Base-by-base conservation (phyloP, 1,140 invertebrate genomes). In the Eriocheir sinensis region DNA sequence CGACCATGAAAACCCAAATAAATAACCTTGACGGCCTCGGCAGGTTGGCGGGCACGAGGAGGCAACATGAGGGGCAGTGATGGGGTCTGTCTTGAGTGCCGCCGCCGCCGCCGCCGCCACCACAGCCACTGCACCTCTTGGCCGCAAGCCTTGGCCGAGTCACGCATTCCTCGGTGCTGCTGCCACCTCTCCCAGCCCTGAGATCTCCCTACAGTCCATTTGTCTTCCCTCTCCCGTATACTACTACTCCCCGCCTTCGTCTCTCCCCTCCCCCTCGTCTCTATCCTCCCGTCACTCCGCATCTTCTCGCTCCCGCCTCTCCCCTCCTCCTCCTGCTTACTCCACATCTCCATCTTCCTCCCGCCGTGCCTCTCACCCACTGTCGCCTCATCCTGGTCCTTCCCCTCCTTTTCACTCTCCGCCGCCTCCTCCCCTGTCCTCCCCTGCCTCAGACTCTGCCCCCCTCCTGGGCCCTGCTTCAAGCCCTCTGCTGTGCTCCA, bases 41-140 rank as follows among this genome's bases (percentile, higher is more conserved):
- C 60, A 72, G 60, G 60, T 72, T 72, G 60, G 17, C 60, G 27
- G 60, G 12, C 27, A n/a, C n/a, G 60, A 72, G 60, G 60, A n/a
- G 60, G 60, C 60, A 72, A 72, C 60, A 72, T 72, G 60, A 72
- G 60, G 60, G 60, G 60, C 60, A 72, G 60, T n/a, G 60, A 72
- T 72, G 60, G 60, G 60, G 60, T 72, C 60, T 72, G 60, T 72
- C 60, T 72, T 27, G 60, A 72, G 60, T 72, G 60, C 60, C 21
- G 60, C 60, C 21, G 60, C 60, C 21, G 60, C 60, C 60, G 60
- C 60, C 21, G 60, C 60, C 21, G 48, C 48, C 60, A 72, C 60
- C 60, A 72, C 27, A 27, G 60, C 60, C 60, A 72, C 60, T n/a
- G 60, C 60, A n/a, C 60, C 60, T 72, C 60, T 72, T n/a, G 60